Evolutionary conservation across 2,888 invertebrate genomes (phyloP).

Genomic region (Hartigia nigra): DNA sequence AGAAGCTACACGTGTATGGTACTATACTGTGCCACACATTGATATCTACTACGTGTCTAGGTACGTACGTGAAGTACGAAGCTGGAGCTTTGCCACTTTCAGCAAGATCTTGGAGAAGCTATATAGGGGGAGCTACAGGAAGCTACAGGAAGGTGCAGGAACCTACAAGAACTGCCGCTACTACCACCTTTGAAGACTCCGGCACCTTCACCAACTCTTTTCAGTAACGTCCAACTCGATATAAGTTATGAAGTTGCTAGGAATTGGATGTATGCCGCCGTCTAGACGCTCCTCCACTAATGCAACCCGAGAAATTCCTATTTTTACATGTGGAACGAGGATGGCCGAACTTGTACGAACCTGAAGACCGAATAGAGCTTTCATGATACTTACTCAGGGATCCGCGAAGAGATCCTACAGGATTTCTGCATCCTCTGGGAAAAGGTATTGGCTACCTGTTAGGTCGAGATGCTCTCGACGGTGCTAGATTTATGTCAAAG

Average conservation of each 20-base stretch:
- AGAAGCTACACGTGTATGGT: background rate
- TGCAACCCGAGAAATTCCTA: background rate
- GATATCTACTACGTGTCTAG: background rate
- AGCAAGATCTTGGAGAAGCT: background rate
- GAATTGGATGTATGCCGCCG: constrained; percentile 35
- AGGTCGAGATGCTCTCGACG: background rate
- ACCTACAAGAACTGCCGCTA: background rate
- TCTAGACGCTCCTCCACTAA: constrained; percentile 29
- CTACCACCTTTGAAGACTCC: background rate
- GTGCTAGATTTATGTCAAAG: background rate
- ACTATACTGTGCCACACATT: background rate
- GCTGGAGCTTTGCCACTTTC: background rate
- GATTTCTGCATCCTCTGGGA: constrained; percentile 4
- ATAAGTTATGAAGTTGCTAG: constrained; percentile 39
- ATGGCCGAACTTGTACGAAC: background rate
- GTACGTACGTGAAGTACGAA: background rate
- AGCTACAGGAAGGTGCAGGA: background rate
- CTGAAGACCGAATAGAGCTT: background rate
- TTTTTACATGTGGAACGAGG: background rate
- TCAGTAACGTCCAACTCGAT: constrained; percentile 30
- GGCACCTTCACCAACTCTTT: background rate
- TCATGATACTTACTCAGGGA: background rate
- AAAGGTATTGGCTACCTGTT: constrained; percentile 6
- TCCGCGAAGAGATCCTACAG: background rate
- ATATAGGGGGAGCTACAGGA: background rate